Percentiles rank a stretch among this genome's conserved stretches.
Evolutionary conservation across 2,113 vertebrate genomes (phyloP).

Genomic region (Willisornis vidua): DNA sequence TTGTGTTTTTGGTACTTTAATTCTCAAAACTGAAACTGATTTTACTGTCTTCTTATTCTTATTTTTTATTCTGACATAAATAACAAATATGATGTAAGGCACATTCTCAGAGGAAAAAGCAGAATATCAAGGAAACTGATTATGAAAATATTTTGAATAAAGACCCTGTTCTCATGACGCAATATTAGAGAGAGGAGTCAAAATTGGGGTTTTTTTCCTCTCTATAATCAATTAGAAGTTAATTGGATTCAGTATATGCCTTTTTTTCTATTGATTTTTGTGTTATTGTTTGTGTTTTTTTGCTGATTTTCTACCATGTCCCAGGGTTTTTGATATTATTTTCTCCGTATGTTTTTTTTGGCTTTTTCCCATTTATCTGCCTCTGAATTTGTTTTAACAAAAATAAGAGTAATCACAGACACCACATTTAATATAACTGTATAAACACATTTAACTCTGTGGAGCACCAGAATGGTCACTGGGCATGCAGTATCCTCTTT

Average conservation of each 20-base stretch:
- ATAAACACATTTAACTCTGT: background rate
- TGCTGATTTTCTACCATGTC: background rate
- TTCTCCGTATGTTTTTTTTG: background rate
- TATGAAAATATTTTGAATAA: background rate
- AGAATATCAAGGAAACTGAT: background rate
- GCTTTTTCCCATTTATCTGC: background rate
- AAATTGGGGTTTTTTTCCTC: conserved; percentile 11
- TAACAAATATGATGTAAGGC: background rate
- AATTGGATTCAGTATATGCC: background rate
- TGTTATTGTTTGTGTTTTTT: background rate
- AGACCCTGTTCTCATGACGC: background rate
- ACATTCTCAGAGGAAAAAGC: background rate
- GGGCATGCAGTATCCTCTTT: background rate
- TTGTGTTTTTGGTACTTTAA: background rate
- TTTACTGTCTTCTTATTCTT: background rate
- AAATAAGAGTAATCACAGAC: background rate
- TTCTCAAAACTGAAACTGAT: background rate
- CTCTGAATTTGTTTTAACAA: background rate
- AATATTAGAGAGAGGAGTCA: background rate
- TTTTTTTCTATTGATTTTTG: conserved; percentile 25
- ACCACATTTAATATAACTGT: background rate
- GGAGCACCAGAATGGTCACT: background rate
- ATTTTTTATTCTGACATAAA: conserved; percentile 7
- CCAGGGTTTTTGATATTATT: background rate
- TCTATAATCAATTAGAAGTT: conserved; percentile 48